These are phyloP conservation scores for Pica pica DNA, from an alignment of 2,113 vertebrate species.

Conservation along the genomic window DNA sequence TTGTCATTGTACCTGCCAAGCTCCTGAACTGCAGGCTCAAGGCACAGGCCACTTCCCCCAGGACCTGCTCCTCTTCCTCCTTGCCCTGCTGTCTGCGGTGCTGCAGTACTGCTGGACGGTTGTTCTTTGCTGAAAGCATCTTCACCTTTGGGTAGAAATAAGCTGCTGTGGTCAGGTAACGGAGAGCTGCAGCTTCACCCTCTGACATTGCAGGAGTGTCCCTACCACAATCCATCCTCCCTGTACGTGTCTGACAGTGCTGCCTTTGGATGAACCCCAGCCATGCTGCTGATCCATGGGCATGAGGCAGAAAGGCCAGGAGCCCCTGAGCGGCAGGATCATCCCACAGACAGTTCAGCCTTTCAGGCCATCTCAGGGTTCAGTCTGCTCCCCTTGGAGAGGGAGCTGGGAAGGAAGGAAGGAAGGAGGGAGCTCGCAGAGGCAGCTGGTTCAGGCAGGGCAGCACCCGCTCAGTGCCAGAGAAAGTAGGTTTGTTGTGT, in stretches of 20 bases:
- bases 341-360: neutral
- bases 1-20: neutral
- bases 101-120: rapidly evolving
- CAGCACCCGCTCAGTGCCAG: neutral
- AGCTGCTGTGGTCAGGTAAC: neutral
- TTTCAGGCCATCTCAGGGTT: rapidly evolving
- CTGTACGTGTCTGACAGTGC: neutral
- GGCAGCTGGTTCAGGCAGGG: neutral
- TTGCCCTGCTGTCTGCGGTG: neutral
- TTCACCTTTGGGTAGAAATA: neutral
- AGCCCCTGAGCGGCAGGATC: neutral
- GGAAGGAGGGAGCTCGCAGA: neutral
- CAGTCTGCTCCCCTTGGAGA: rapidly evolving
- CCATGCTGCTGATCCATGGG: neutral
- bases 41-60: neutral
- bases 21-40: neutral
- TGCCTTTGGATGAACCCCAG: neutral
- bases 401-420: neutral
- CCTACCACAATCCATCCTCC: too few species aligned
- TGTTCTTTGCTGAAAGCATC: neutral
- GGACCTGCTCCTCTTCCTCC: neutral
- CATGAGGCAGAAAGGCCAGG: rapidly evolving
- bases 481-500: neutral
- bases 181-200: rapidly evolving
- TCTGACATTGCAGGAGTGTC: neutral